Percentiles rank a stretch among this genome's conserved stretches.
These are phyloP conservation scores for Tridacna crocea DNA, from an alignment of 2,888 invertebrate species.

Conservation along the genomic window DNA sequence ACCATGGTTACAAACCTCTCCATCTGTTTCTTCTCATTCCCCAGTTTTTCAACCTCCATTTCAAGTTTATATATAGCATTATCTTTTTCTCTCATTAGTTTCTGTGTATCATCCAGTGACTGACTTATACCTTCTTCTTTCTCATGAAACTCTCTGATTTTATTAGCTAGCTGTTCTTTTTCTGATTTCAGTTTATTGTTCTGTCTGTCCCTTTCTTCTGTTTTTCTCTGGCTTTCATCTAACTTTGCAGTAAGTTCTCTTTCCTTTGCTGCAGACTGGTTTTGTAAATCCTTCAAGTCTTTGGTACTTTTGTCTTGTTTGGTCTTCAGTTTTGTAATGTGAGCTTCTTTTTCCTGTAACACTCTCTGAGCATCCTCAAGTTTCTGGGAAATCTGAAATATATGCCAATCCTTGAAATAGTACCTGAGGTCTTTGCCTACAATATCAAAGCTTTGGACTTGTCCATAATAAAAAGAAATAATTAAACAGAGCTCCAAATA, in stretches of 20 bases:
- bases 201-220: slow-evolving; percentile 61
- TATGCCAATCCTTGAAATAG: too few relatives aligned
- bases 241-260: slow-evolving; percentile 57
- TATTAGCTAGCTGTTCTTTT: slow-evolving; percentile 49
- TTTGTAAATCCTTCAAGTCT: slow-evolving; percentile 55
- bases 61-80: slow-evolving; percentile 45
- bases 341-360: slow-evolving; percentile 53
- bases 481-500: too few relatives aligned
- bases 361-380: slow-evolving; percentile 49
- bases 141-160: slow-evolving; percentile 46
- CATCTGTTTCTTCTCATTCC: slow-evolving; percentile 43
- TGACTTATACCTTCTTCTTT: slow-evolving; percentile 56
- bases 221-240: slow-evolving; percentile 60
- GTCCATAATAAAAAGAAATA: too few relatives aligned
- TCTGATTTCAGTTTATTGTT: slow-evolving; percentile 59
- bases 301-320: slow-evolving; percentile 56
- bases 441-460: too few relatives aligned
- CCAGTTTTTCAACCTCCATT: slow-evolving; percentile 39
- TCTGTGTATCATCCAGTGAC: slow-evolving; percentile 49
- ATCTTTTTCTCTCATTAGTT: slow-evolving; percentile 58
- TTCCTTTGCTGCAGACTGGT: slow-evolving; percentile 42
- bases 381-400: slow-evolving; percentile 55
- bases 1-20: slow-evolving; percentile 40
- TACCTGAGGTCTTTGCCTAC: too few relatives aligned
- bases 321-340: slow-evolving; percentile 53